Conservation (phyloP, 2,888 invertebrate genomes). For the Leptinotarsa juncta region DNA sequence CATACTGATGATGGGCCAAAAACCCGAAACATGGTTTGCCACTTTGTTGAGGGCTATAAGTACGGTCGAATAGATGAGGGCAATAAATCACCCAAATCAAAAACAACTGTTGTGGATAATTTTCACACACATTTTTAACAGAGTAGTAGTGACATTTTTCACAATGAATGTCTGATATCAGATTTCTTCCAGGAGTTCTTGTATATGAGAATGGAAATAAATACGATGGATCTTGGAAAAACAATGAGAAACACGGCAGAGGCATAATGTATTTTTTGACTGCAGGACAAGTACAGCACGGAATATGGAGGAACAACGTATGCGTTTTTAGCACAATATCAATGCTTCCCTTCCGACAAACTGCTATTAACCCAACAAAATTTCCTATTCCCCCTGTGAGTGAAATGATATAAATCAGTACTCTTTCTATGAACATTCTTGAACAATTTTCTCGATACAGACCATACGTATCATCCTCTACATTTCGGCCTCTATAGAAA, state of each 20-base stretch:
- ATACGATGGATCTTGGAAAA: constrained; percentile 74
- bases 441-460: not conserved
- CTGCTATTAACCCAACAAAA: constrained; percentile 42
- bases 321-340: constrained; percentile 70
- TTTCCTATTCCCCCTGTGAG: constrained; percentile 47
- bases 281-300: constrained; percentile 75
- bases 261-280: constrained; percentile 71
- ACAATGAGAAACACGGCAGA: constrained; percentile 71
- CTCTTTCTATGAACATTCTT: no score
- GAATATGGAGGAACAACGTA: constrained; percentile 71
- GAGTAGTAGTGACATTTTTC: no score
- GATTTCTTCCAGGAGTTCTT: constrained; percentile 49
- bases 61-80: no score
- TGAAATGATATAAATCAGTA: not conserved
- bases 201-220: constrained; percentile 71
- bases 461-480: not conserved
- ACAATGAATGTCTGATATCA: no score
- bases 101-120: no score
- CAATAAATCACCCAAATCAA: no score
- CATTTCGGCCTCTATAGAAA: no score
- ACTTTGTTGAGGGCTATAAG: no score
- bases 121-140: no score
- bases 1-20: no score
- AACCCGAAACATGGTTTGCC: no score
- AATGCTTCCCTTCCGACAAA: constrained; percentile 72